A percentile compares a stretch with the other conserved stretches of the same genome.
Evolutionary conservation across 92 coral and sea anemone genomes (phyloP).

Genomic region (Actinernus sp.): DNA sequence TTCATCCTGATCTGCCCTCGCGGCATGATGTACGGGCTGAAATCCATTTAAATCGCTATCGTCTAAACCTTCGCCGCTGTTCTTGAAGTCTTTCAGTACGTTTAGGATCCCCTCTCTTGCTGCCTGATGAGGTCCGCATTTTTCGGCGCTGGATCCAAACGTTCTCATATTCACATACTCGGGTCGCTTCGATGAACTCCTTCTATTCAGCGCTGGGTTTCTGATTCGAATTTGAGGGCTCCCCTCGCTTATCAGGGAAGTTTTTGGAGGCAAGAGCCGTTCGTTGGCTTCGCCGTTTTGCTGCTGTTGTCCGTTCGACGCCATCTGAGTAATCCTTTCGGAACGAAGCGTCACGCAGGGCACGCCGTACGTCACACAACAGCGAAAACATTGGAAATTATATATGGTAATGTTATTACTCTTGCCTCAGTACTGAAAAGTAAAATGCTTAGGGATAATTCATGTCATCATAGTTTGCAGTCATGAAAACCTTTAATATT

Average conservation of each 20-base stretch:
- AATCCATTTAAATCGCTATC: slow-evolving; percentile 47
- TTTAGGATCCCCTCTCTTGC: slow-evolving; percentile 18
- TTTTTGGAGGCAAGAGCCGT: slow-evolving; percentile 2
- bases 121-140: slow-evolving; percentile 19
- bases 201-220: slow-evolving; percentile 1
- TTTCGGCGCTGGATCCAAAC: slow-evolving; percentile 25
- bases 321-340: too few species aligned
- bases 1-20: slow-evolving; percentile 49
- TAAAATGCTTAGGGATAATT: too few species aligned
- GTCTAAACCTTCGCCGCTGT: slow-evolving; percentile 3
- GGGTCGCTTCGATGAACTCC: slow-evolving; percentile 2
- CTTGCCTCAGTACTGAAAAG: too few species aligned
- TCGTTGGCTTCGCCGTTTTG: neutral
- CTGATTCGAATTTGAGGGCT: slow-evolving; percentile 20
- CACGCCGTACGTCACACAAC: too few species aligned
- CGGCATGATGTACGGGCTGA: slow-evolving; percentile 68
- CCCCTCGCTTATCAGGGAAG: neutral
- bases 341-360: too few species aligned
- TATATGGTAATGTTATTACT: too few species aligned
- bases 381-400: too few species aligned
- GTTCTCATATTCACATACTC: slow-evolving; percentile 15
- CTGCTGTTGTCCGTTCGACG: too few species aligned
- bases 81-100: slow-evolving; percentile 6
- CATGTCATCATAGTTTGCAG: too few species aligned
- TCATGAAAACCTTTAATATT: too few species aligned